Percentiles rank a stretch among this genome's conserved stretches.
These are phyloP conservation scores for Hecatera dysodea DNA, from an alignment of 2,888 invertebrate genomes.

Conservation along the genomic window DNA sequence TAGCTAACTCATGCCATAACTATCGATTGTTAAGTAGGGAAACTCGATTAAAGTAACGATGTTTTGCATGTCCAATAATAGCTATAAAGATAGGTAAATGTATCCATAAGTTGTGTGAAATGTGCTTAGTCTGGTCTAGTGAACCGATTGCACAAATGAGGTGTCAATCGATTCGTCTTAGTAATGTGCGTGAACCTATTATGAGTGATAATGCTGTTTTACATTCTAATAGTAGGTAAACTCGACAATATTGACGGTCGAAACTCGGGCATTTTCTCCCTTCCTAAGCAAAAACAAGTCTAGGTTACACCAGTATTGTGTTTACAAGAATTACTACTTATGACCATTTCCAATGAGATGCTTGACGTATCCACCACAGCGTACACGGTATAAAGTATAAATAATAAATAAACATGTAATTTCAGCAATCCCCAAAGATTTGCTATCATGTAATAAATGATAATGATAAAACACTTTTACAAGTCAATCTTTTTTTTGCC, in stretches of 20 bases:
- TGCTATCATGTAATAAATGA: no score
- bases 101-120: constrained; percentile 29
- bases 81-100: neutral
- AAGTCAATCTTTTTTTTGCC: no score
- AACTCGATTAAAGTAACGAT: neutral
- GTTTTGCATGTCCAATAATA: constrained; percentile 2
- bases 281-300: no score
- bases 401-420: no score
- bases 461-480: no score
- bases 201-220: constrained; percentile 20
- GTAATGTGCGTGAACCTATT: constrained; percentile 31
- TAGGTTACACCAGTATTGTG: no score
- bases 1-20: neutral
- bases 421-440: no score
- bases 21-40: neutral
- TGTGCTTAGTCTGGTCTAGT: constrained; percentile 13
- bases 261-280: no score
- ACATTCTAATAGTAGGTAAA: constrained; percentile 21
- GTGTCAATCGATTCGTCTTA: constrained; percentile 48
- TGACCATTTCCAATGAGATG: no score
- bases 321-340: no score
- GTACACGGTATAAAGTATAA: no score
- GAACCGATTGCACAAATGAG: constrained; percentile 32
- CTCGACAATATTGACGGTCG: neutral
- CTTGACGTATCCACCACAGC: no score